A percentile compares a stretch with the other conserved stretches of the same genome.
Conservation (phyloP, 2,113 vertebrate species). For the Eclectus roratus region DNA sequence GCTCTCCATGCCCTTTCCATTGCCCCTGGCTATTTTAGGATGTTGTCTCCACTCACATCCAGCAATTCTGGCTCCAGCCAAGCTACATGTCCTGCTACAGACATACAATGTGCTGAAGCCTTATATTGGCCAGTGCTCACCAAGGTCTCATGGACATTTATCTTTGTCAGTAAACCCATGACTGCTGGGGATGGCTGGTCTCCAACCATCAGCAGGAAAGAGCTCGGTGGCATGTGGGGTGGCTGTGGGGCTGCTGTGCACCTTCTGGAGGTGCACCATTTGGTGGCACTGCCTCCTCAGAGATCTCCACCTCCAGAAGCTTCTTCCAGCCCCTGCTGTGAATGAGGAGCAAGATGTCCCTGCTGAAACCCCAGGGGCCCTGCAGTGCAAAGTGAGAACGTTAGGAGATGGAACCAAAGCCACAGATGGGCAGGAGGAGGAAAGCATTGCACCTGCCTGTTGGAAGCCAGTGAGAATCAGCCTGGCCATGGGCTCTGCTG, state of each 20-base stretch:
- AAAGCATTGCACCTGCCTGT: background rate
- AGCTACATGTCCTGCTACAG: background rate
- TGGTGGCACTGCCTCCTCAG: background rate
- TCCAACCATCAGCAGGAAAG: background rate
- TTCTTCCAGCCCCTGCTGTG: background rate
- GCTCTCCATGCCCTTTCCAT: background rate
- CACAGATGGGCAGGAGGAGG: background rate
- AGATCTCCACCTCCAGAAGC: background rate
- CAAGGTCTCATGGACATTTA: background rate
- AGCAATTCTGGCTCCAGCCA: background rate
- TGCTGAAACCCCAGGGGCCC: background rate
- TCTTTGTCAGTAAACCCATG: background rate
- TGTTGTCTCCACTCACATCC: background rate
- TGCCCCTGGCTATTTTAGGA: background rate
- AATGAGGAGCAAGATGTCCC: accelerated
- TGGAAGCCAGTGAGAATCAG: background rate
- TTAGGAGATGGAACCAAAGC: background rate
- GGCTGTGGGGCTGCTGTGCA: background rate
- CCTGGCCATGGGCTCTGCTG: background rate
- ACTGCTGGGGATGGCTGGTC: background rate
- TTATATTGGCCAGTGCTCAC: background rate
- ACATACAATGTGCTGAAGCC: background rate
- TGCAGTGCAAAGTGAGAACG: background rate
- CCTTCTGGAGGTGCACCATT: background rate
- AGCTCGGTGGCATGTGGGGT: accelerated